Evolutionary conservation across 2,797 vertebrate species (phyloP), one percentile per base, ranked within the genome.

Genomic region (Tachyglossus aculeatus): DNA sequence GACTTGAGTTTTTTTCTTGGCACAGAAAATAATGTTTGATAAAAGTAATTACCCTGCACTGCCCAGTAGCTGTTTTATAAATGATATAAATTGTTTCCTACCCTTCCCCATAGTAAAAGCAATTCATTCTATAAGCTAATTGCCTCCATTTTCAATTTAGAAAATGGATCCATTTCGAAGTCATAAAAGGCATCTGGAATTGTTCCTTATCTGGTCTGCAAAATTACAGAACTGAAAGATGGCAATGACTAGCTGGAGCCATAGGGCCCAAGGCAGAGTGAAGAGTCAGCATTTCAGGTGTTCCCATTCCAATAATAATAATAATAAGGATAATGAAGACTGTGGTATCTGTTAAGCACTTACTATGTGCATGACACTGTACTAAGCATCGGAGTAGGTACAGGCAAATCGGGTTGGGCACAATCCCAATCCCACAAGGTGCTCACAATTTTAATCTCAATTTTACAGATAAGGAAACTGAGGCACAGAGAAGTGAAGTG

Each of bases 131-230:
- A 77, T 81, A 81, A 82, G 81, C 77, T 85, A 87, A 91, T 87
- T 89, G 81, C 84, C 88, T 88, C 84, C 62, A 71, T 81, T 89
- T 91, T 89, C 80, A 84, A 81, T 82, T 87, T 89, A 67, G 80
- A 61, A 74, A 88, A 75, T 78, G 71, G 86, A 85, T 60, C 85
- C 34, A 27, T 81, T 84, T 79, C 54, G 67, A 90, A 86, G 72
- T 25, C 69, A 73, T 76, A 56, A 67, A 67, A 80, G 78, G 72
- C 74, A 36, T 59, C 67, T 40, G 56, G 64, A 68, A 61, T 71
- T 52, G 71, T 78, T 81, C 73, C 78, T 53, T 73, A 66, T 68
- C 73, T 78, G 56, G 71, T 41, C n/a, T 7, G 38, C 32, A 69
- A 69, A 55, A 57, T 44, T n/a, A 60, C 53, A 57, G 50, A 52